Percentiles rank a stretch among this genome's conserved stretches.
phyloP scores from a whole-genome alignment of 2,888 invertebrate genomes.

The Petrolisthes cinctipes region DNA sequence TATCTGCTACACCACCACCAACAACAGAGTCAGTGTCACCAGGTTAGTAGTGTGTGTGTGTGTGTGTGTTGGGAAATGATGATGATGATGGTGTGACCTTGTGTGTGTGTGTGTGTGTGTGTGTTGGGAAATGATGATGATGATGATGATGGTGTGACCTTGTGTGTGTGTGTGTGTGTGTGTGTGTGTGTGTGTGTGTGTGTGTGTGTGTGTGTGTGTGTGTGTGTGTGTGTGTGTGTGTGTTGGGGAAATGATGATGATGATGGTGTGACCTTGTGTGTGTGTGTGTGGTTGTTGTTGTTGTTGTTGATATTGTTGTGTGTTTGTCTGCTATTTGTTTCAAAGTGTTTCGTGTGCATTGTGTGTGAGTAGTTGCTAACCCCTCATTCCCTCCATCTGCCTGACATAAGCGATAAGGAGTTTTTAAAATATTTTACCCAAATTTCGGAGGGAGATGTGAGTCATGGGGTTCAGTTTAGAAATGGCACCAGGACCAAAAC shows the following conservation, averaged over 20 bases:
- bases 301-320: background rate
- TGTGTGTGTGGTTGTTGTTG: background rate
- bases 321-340: background rate
- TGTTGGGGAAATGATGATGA: background rate
- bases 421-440: no score
- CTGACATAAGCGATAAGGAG: no score
- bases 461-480: no score
- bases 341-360: background rate
- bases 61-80: background rate
- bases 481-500: no score
- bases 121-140: background rate
- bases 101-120: background rate
- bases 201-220: background rate
- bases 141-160: background rate
- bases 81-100: background rate
- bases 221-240: background rate
- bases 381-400: no score
- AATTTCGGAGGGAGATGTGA: no score
- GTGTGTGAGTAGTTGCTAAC: background rate
- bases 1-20: background rate
- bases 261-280: background rate
- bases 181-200: background rate
- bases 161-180: constrained; percentile 12
- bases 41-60: background rate
- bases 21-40: background rate